Evolutionary conservation across 2,113 vertebrate genomes (phyloP).

Genomic region (Menura novaehollandiae): DNA sequence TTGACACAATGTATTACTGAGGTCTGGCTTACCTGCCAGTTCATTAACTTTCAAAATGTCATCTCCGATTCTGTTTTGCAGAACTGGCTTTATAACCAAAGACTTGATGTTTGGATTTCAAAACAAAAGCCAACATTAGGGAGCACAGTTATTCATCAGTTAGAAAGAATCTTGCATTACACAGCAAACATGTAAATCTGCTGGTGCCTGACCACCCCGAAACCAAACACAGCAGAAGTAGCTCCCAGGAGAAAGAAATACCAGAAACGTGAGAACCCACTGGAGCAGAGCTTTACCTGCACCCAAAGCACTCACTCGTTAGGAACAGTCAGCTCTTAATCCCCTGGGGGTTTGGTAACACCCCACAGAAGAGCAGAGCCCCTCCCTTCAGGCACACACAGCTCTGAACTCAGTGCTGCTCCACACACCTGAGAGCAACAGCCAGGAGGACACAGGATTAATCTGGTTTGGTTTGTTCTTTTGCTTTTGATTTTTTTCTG

Average conservation of each 20-base stretch:
- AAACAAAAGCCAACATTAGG: background rate
- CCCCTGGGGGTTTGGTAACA: no score
- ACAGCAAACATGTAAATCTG: background rate
- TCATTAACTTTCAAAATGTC: background rate
- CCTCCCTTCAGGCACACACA: background rate
- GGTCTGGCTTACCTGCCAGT: background rate
- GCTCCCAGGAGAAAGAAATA: background rate
- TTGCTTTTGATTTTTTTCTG: background rate
- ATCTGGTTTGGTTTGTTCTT: background rate
- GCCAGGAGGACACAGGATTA: background rate
- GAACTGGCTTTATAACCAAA: background rate
- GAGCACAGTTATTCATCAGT: background rate
- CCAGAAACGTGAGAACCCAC: background rate
- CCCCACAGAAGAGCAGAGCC: background rate
- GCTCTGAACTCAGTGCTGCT: background rate
- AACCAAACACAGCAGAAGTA: background rate
- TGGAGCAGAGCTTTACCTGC: background rate
- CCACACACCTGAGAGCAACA: background rate
- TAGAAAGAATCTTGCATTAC: background rate
- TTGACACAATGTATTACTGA: background rate
- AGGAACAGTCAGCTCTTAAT: background rate
- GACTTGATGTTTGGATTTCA: background rate
- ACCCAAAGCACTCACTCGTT: background rate
- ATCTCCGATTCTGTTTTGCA: background rate
- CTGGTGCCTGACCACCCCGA: background rate